Base-by-base conservation (phyloP, 2,888 invertebrate genomes). In the Oxycera nigricornis region DNA sequence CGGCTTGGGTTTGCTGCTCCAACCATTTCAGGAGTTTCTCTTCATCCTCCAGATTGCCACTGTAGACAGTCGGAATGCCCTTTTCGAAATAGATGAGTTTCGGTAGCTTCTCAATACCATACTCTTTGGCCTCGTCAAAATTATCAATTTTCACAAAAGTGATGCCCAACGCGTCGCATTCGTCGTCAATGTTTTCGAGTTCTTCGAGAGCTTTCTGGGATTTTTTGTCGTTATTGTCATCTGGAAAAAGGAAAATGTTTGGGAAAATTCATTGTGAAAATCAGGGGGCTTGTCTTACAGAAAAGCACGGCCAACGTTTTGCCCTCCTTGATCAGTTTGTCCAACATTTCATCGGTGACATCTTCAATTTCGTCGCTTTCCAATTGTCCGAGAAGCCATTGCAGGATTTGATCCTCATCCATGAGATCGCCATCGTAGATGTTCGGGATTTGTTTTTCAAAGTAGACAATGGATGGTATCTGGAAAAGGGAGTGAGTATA, bases 281-380 rank as follows among this genome's bases (percentile, higher is more conserved):
- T n/a, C n/a, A n/a, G n/a, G n/a, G 46, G 6, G 26, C 4, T 26
- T 41, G 2, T n/a, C 61, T 90, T 89, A 96, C 96, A 96, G 86
- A 96, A 96, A 75, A 96, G 87, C 75, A 96, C 96, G 77, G 95
- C 95, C 80, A 96, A 88, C 78, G 92, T 94, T 85, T 94, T 94
- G 79, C 95, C 94, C 82, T 95, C 94, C 81, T 94, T 93, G 78
- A 96, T 91, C 77, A 96, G 88, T 82, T 92, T 92, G 83, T 95
- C 95, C 79, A 96, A 88, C 94, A 96, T 96, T 86, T 96, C 95
- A 85, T 96, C 95, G 65, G 95, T 96, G 57, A 96, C 94, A 86
- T 96, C 96, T 87, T 96, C 96, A 80, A 96, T 96, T 87, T 96
- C 96, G 84, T 96, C 96, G 80, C 92, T 94, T 83, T 95, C 95